Conservation (phyloP, 2,113 vertebrate genomes). For the Synchiropus splendidus region DNA sequence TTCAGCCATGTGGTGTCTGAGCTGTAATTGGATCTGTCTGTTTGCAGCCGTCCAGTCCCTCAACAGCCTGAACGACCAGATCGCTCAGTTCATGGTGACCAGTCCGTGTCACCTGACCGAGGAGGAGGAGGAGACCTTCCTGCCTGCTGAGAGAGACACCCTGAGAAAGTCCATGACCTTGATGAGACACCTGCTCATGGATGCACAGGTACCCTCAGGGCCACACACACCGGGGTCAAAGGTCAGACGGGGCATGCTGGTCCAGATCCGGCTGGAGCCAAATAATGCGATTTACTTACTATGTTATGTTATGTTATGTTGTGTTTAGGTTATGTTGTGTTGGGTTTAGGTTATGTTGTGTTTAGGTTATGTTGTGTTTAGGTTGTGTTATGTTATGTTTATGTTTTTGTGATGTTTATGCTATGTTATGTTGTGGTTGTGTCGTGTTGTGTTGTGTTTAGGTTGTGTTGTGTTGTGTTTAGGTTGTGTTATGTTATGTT, state of each 20-base stretch:
- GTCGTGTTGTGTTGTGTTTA: too few species aligned
- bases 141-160: slow-evolving; percentile 77
- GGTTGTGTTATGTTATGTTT: too few species aligned
- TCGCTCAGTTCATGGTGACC: slow-evolving; percentile 84
- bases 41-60: slow-evolving; percentile 81
- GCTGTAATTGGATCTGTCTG: background rate
- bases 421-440: too few species aligned
- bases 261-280: background rate
- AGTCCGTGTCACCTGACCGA: slow-evolving; percentile 75
- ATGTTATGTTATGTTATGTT: too few species aligned
- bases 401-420: too few species aligned
- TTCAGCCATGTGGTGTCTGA: background rate
- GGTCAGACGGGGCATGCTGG: background rate
- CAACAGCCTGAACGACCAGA: slow-evolving; percentile 89
- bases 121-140: slow-evolving; percentile 73
- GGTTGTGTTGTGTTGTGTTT: too few species aligned
- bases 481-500: too few species aligned
- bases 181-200: slow-evolving; percentile 89
- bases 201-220: slow-evolving; percentile 81
- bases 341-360: too few species aligned
- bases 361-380: too few species aligned
- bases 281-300: too few species aligned
- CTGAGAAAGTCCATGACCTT: slow-evolving; percentile 82
- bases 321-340: too few species aligned
- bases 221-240: background rate